These are phyloP conservation scores for Typhlichthys subterraneus DNA, from an alignment of 2,797 vertebrate species.

Conservation along the genomic window DNA sequence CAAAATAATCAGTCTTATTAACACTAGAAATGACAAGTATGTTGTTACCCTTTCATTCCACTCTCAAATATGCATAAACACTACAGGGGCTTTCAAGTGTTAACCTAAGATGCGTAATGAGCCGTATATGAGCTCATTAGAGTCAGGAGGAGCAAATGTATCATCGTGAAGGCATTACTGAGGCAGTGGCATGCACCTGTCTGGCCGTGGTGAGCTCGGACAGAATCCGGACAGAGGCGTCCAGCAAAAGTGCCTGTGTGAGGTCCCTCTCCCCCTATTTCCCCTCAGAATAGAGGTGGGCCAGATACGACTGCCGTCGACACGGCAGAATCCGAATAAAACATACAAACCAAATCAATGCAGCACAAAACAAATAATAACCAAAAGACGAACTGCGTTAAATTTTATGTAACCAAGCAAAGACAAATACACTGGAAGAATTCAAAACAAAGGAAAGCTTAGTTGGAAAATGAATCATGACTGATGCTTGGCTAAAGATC, in stretches of 20 bases:
- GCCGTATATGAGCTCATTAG: neutral
- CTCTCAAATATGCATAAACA: too few species aligned
- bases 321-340: constrained; percentile 36
- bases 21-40: too few species aligned
- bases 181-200: constrained; percentile 83
- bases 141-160: neutral
- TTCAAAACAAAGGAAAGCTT: neutral
- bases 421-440: neutral
- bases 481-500: neutral
- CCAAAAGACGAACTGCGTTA: neutral
- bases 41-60: too few species aligned
- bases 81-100: too few species aligned
- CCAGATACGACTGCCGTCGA: constrained; percentile 72
- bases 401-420: constrained; percentile 3
- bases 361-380: constrained; percentile 18
- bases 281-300: constrained; percentile 81
- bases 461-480: neutral
- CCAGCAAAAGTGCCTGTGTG: constrained; percentile 80
- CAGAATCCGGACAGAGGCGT: constrained; percentile 78
- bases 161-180: too few species aligned
- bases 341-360: constrained; percentile 11
- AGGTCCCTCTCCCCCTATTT: constrained; percentile 73
- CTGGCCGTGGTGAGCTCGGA: constrained; percentile 81
- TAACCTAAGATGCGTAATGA: too few species aligned
- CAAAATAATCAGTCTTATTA: too few species aligned